Evolutionary conservation across 2,797 vertebrate genomes (phyloP).

Genomic region (Pipistrellus kuhlii): DNA sequence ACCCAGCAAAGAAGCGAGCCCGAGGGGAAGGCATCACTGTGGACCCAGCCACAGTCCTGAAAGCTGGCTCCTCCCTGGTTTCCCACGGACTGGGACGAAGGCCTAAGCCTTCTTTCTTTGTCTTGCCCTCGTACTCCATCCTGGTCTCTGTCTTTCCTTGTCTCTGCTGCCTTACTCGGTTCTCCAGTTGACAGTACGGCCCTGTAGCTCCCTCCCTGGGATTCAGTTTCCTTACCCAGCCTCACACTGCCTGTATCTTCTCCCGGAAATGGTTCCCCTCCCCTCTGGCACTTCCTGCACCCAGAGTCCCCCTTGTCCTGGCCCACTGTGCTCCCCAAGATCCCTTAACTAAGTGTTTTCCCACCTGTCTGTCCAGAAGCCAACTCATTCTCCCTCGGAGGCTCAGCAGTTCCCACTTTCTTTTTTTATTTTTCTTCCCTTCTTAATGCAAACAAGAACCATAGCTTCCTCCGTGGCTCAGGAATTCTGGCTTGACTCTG

Average conservation of each 20-base stretch:
- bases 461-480: constrained; percentile 47
- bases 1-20: neutral
- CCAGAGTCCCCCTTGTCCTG: neutral
- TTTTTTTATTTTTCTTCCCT: neutral
- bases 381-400: neutral
- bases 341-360: neutral
- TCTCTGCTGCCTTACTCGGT: neutral
- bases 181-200: neutral
- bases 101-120: neutral
- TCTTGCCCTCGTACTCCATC: neutral
- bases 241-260: neutral
- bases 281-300: constrained; percentile 4
- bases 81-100: neutral
- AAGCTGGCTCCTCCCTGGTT: neutral
- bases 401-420: neutral
- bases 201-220: neutral
- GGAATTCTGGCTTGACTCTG: constrained; percentile 11
- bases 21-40: neutral
- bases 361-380: constrained; percentile 32
- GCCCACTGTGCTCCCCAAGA: neutral
- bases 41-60: neutral
- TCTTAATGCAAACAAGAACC: constrained; percentile 50
- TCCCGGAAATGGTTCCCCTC: neutral
- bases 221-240: neutral
- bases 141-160: neutral